Evolutionary conservation across 2,888 invertebrate genomes (phyloP), one percentile per base, ranked within the genome.

Genomic region (Chalcosyrphus nemorum): DNA sequence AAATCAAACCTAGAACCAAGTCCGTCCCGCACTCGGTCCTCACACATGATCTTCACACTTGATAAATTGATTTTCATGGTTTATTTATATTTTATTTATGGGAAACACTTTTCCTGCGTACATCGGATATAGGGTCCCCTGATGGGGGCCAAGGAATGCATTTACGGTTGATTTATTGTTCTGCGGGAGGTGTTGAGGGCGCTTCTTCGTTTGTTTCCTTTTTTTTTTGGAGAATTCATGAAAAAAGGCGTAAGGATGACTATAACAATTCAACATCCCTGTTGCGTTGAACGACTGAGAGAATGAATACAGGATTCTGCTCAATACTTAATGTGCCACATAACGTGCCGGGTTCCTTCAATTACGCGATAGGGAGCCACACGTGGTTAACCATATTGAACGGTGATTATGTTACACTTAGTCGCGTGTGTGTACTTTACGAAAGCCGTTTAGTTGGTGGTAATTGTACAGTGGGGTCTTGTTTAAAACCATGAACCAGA

Each of bases 61-160:
- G 81, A 82, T 82, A 82, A 82, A 82, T 82, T 78, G 81, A 78
- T 82, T 82, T 72, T 47, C 71, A 77, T 77, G 77, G 71, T 72
- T 66, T 77, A 54, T 63, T 59, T 66, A 65, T 76, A 81, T 78
- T 77, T 82, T 77, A 82, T 82, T 77, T 77, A 82, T 78, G 52
- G 72, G 45, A 52, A 82, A 47, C 45, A 35, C 38, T 77, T 71
- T 77, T 41, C 19, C 57, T 57, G 61, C 50, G 70, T 76, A 32
- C 54, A n/a, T n/a, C n/a, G n/a, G n/a, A n/a, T n/a, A n/a, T n/a
- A n/a, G n/a, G 7, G 19, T 0, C 4, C 56, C 24, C 32, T 32
- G 9, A 6, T 52, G 57, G 17, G 27, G 57, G 66, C 59, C 5
- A 21, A 41, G 54, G 52, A 72, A 78, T 82, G 77, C 77, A 65